Conservation (phyloP, 2,113 vertebrate genomes). For the Motacilla alba region DNA sequence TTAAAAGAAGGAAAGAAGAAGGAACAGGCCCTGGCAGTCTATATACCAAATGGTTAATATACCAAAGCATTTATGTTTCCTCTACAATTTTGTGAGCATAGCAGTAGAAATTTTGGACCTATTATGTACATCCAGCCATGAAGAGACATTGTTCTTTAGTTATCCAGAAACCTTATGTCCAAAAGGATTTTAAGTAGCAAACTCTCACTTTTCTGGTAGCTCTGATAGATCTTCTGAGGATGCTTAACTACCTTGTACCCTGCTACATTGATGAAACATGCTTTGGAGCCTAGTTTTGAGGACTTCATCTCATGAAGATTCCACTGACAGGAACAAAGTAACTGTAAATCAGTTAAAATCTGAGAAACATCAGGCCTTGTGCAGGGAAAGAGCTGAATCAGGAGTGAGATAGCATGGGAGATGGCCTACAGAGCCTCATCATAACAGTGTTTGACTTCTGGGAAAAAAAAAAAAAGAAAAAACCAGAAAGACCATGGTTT, state of each 20-base stretch:
- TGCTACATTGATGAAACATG: background rate
- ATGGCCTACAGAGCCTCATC: background rate
- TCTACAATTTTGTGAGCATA: background rate
- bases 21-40: background rate
- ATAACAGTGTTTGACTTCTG: background rate
- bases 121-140: background rate
- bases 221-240: background rate
- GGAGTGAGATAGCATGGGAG: background rate
- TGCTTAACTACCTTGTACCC: background rate
- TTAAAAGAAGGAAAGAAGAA: background rate
- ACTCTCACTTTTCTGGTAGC: background rate
- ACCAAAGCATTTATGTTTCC: background rate
- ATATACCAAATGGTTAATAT: background rate
- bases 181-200: background rate
- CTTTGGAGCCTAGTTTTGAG: background rate
- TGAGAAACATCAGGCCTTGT: background rate
- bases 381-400: background rate
- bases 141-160: background rate
- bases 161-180: background rate
- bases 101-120: background rate
- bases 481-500: background rate
- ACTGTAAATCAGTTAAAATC: background rate
- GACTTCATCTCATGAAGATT: background rate
- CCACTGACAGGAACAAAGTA: background rate
- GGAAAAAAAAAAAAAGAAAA: background rate